Conservation (phyloP, 2,888 invertebrate species). For the Caenorhabditis becei region DNA sequence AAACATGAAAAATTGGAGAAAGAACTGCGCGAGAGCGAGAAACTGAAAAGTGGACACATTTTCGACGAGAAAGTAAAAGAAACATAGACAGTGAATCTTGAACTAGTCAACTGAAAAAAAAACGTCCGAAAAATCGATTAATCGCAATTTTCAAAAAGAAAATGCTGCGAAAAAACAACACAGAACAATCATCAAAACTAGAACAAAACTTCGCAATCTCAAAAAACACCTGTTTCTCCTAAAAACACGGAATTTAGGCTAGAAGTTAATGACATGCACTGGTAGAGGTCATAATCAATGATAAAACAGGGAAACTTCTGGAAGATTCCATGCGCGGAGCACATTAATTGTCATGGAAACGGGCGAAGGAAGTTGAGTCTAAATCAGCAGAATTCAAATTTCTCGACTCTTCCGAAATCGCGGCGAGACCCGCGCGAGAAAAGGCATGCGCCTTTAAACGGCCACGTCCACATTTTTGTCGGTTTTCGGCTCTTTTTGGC, state of each 20-base stretch:
- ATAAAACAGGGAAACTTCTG: background rate
- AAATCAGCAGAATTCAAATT: constrained; percentile 41
- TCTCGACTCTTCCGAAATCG: constrained; percentile 39
- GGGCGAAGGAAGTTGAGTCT: background rate
- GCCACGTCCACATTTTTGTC: constrained; percentile 36
- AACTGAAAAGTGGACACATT: too few species aligned
- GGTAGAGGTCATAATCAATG: background rate
- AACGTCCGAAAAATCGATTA: too few species aligned
- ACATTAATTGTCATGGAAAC: constrained; percentile 41
- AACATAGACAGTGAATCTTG: too few species aligned
- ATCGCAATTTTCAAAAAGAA: too few species aligned
- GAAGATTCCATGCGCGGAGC: background rate
- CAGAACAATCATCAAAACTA: too few species aligned
- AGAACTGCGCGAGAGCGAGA: too few species aligned
- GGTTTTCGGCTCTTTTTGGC: constrained; percentile 20
- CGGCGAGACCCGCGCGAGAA: constrained; percentile 41
- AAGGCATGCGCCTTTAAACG: constrained; percentile 58
- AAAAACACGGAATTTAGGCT: background rate
- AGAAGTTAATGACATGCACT: background rate
- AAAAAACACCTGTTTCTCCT: too few species aligned
- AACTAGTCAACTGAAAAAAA: too few species aligned
- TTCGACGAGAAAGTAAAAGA: too few species aligned
- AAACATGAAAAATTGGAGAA: background rate
- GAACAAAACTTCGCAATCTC: too few species aligned
- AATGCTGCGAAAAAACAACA: too few species aligned